Evolutionary conservation across 2,113 vertebrate species (phyloP).

Genomic region (Phrynosoma platyrhinos): DNA sequence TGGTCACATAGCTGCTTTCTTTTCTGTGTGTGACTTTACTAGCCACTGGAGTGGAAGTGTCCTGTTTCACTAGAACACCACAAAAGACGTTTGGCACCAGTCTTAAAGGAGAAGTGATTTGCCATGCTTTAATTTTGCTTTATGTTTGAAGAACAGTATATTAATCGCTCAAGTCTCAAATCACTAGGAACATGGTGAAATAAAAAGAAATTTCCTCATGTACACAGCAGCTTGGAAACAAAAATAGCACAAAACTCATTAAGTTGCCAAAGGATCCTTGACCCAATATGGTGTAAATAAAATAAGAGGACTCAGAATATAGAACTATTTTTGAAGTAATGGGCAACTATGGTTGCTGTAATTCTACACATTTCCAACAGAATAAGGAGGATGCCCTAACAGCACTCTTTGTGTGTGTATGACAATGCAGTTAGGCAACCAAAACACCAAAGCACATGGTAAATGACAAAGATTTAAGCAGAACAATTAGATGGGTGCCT

Average conservation of each 20-base stretch:
- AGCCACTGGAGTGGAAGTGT: conserved; percentile 62
- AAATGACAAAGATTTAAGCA: not conserved
- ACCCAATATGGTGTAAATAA: conserved; percentile 35
- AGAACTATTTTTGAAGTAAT: conserved; percentile 55
- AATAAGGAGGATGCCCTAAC: not conserved
- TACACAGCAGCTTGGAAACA: conserved; percentile 13
- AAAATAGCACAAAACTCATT: conserved; percentile 19
- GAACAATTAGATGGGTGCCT: not conserved
- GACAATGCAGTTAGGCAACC: not conserved
- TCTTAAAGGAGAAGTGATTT: conserved; percentile 65
- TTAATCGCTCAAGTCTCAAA: conserved; percentile 64
- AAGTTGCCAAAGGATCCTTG: conserved; percentile 44
- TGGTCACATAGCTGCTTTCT: conserved; percentile 50
- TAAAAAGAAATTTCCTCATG: conserved; percentile 28
- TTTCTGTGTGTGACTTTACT: conserved; percentile 68
- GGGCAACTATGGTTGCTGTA: conserved; percentile 58
- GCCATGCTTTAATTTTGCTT: conserved; percentile 63
- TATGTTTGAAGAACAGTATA: conserved; percentile 60
- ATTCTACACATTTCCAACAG: conserved; percentile 16
- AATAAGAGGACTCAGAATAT: conserved; percentile 54
- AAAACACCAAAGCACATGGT: not conserved
- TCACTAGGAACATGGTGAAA: conserved; percentile 65
- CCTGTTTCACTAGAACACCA: conserved; percentile 65
- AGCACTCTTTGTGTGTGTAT: not conserved
- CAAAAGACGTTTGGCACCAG: conserved; percentile 49